A percentile compares a stretch with the other conserved stretches of the same genome.
Evolutionary conservation across 2,888 invertebrate species (phyloP).

Genomic region (Pseudolycoriella hygida): DNA sequence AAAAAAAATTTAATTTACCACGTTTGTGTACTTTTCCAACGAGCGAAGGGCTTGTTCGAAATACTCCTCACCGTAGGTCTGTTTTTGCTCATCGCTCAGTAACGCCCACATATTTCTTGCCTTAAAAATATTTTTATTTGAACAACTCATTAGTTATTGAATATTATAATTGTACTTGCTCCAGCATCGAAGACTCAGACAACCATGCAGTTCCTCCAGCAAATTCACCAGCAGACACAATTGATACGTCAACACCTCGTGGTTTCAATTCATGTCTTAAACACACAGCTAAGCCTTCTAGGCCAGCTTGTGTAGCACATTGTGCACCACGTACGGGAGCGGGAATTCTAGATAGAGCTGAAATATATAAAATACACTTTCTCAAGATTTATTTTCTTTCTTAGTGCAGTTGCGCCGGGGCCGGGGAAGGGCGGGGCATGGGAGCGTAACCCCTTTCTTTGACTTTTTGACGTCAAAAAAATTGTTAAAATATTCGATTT

Average conservation of each 20-base stretch:
- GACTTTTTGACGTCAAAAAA: too few relatives aligned
- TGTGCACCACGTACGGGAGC: constrained; percentile 69
- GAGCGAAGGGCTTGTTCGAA: constrained; percentile 65
- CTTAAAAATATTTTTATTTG: constrained; percentile 19
- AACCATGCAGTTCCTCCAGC: constrained; percentile 66
- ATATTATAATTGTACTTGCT: constrained; percentile 28
- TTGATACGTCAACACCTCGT: constrained; percentile 65
- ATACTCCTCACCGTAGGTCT: constrained; percentile 65
- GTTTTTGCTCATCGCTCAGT: constrained; percentile 55
- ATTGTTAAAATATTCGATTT: too few relatives aligned
- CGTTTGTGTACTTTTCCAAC: constrained; percentile 60
- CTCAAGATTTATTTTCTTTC: too few relatives aligned
- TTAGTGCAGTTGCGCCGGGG: too few relatives aligned
- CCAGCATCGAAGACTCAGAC: constrained; percentile 44
- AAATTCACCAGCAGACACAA: constrained; percentile 72
- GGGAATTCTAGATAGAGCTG: constrained; percentile 51
- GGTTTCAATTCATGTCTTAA: constrained; percentile 61
- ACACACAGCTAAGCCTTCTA: constrained; percentile 65
- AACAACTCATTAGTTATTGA: not conserved
- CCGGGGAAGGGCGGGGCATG: too few relatives aligned
- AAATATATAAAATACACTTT: not conserved
- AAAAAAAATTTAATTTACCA: constrained; percentile 18
- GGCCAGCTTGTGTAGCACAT: constrained; percentile 57
- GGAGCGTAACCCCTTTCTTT: not conserved
- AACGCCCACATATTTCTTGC: constrained; percentile 71